Percentiles rank a stretch among this genome's conserved stretches.
Evolutionary conservation across 1,140 invertebrate species (phyloP).

Genomic region (roundworm (Caenorhabditis elegans)): WBcel235 BX284603.4:9062001-9062500

Average conservation of each 20-base stretch:
- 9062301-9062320: not conserved
- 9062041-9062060: conserved; percentile 56
- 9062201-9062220: not conserved
- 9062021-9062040: conserved; percentile 59
- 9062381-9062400: not conserved
- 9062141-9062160: not conserved
- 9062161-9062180: not conserved
- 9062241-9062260: not conserved
- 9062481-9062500: not conserved
- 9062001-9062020: conserved; percentile 46
- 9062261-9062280: not conserved
- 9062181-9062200: not conserved
- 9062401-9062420: not conserved
- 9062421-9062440: conserved; percentile 25
- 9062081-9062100: conserved; percentile 62
- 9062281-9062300: not conserved
- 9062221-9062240: not conserved
- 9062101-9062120: conserved; percentile 49
- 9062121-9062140: not conserved
- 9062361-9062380: not conserved
- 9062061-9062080: conserved; percentile 50
- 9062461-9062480: not conserved
- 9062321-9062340: not conserved
- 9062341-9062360: not conserved
- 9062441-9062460: conserved; percentile 32